Base-by-base conservation (phyloP, 2,797 vertebrate genomes). In the Pseudochaenichthys georgianus region DNA sequence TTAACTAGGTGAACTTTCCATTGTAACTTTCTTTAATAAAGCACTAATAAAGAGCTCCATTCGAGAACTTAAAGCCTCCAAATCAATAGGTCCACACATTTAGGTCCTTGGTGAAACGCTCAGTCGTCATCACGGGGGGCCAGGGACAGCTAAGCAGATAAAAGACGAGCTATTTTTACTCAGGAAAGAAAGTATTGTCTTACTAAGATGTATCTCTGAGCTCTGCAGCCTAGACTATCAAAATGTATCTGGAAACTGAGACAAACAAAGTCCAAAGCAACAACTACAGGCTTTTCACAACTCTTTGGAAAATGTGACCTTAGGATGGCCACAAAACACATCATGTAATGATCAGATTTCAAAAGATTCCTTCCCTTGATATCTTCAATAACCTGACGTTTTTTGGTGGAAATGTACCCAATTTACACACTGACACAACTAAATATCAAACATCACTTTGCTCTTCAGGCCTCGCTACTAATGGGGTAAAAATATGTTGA, bases 31-130 rank as follows among this genome's bases (percentile, higher is more conserved):
- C 80, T 67, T 78, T 87, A 84, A 76, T 81, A 77, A 78, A 59
- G 68, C 64, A 46, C 70, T 65, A 82, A 75, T 86, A 78, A 91
- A 80, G 69, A 83, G 78, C 3, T 23, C 57, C 66, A 80, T 85
- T 82, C 80, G 69, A 66, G 64, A 83, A 45, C 64, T 51, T 65
- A 88, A 76, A 85, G 80, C 81, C 57, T 82, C 74, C 65, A 47
- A 75, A 89, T 89, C 89, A 85, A 89, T 89, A 85, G 19, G 19
- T 74, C 57, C 63, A 77, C 85, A 79, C 75, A 73, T 86, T 80
- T 61, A 84, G 64, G 72, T 64, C 79, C 79, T 72, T 72, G 69
- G 60, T 81, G 64, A 85, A 84, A 77, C 64, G 81, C 74, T 81
- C 78, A 62, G 63, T 28, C 28, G 64, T 66, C 57, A 65, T 88